Evolutionary conservation across 2,888 invertebrate genomes (phyloP), one percentile per base, ranked within the genome.

Genomic region (Ferdinandea cuprea): DNA sequence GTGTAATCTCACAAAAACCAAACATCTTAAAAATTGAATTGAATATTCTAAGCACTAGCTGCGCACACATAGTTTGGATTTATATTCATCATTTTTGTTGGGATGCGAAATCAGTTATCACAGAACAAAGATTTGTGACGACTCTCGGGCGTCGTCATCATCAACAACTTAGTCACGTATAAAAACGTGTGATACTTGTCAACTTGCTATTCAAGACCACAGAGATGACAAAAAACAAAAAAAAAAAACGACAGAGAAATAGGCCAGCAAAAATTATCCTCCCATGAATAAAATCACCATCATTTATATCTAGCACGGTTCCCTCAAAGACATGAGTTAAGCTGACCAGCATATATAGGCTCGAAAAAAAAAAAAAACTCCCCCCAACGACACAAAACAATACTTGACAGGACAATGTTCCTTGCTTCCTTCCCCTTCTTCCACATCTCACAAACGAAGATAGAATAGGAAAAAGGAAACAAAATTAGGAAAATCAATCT

Each of bases 401-500:
- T 80, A 69, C 58, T 69, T 69, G 76, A 40, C 63, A 69, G 65
- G 42, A 69, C 54, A 63, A 61, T 63, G 58, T 35, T 69, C 42
- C 19, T 52, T 8, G 6, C 54, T n/a, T 69, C 15, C 19, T 42
- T 48, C n/a, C 42, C 9, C n/a, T 54, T 6, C 5, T 3, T 61
- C 40, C 15, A 6, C 46, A 35, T 28, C 28, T 1, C 17, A 68
- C 37, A 30, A 13, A 19, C 19, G 35, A 37, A 19, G n/a, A 13
- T 35, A 58, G 42, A 13, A 28, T 5, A 32, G 9, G 32, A 40
- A 35, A 61, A 44, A 48, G 30, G 37, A 56, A 61, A 52, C 37
- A 66, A 81, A 81, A 81, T 77, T 81, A 72, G 81, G 66, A 81
- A 81, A 81, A 77, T 81, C 81, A 81, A 81, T 81, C 77, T 81